These are phyloP conservation scores for Fistularia tabacaria DNA, from an alignment of 2,797 vertebrate species.

Conservation along the genomic window DNA sequence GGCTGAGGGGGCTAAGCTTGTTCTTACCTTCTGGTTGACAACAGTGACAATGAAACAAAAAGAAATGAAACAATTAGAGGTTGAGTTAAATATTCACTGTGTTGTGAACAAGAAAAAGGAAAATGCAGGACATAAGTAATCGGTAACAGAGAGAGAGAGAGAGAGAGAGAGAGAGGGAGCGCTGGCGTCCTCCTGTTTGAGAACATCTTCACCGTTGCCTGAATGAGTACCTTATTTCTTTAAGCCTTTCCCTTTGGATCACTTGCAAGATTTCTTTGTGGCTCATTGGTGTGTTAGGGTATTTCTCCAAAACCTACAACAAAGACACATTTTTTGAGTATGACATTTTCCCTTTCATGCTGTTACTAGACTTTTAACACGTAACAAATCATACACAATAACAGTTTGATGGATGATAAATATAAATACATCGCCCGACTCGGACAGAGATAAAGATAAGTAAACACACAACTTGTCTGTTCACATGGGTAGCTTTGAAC, in stretches of 20 bases:
- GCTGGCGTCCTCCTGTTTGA: conserved; percentile 1
- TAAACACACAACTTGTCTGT: too few relatives aligned
- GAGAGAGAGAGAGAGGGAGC: neutral
- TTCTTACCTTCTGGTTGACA: conserved; percentile 84
- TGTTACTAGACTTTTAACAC: too few relatives aligned
- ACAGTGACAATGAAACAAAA: conserved; percentile 77
- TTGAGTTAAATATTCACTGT: conserved; percentile 46
- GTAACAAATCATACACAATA: too few relatives aligned
- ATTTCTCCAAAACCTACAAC: conserved; percentile 93
- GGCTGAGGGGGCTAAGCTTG: conserved; percentile 42
- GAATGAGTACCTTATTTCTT: conserved; percentile 89
- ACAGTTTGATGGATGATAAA: too few relatives aligned
- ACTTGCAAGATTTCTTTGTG: conserved; percentile 99
- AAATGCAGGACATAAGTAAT: conserved; percentile 30
- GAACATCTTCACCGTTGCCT: conserved; percentile 7
- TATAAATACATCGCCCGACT: too few relatives aligned
- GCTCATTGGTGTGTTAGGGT: conserved; percentile 98
- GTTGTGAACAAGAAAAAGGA: conserved; percentile 38
- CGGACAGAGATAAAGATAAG: too few relatives aligned
- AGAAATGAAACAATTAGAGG: conserved; percentile 68
- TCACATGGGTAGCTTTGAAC: too few relatives aligned
- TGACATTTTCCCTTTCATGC: too few relatives aligned
- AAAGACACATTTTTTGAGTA: neutral
- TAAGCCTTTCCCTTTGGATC: conserved; percentile 95
- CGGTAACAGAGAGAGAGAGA: conserved; percentile 14